Evolutionary conservation across 1,140 invertebrate genomes (phyloP).

Genomic region (Bombus ignitus): DNA sequence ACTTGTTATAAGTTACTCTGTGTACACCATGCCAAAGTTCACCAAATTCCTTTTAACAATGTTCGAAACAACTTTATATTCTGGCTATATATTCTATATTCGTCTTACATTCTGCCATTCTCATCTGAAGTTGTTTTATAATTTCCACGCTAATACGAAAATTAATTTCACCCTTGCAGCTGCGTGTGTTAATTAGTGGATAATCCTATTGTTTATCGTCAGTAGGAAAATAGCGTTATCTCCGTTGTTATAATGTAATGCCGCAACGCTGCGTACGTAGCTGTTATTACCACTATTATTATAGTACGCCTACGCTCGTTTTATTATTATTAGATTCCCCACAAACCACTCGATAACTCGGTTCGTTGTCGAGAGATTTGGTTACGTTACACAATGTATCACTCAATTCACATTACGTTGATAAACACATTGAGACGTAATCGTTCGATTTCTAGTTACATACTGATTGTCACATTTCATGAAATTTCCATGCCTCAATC

Average conservation of each 20-base stretch:
- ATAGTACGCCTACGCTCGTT: background rate
- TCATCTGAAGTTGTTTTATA: background rate
- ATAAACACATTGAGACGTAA: background rate
- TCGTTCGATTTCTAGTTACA: background rate
- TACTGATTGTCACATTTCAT: background rate
- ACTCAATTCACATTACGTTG: background rate
- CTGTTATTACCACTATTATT: background rate
- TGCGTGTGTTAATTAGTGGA: background rate
- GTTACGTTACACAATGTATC: background rate
- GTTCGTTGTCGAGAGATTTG: background rate
- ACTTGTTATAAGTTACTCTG: background rate
- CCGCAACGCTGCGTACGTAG: background rate
- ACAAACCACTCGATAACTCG: background rate
- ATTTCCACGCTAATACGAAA: background rate
- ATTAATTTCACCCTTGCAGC: background rate
- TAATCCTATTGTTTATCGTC: background rate
- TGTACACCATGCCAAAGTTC: too few relatives aligned
- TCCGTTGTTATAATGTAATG: background rate
- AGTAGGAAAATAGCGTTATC: background rate
- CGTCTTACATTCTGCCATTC: background rate
- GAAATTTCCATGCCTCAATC: background rate
- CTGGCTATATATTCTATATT: background rate
- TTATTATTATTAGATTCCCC: background rate
- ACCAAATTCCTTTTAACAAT: background rate
- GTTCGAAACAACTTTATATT: background rate